Evolutionary conservation across 2,113 vertebrate species (phyloP), one percentile per base, ranked within the genome.

Genomic region (Archilochus colubris): DNA sequence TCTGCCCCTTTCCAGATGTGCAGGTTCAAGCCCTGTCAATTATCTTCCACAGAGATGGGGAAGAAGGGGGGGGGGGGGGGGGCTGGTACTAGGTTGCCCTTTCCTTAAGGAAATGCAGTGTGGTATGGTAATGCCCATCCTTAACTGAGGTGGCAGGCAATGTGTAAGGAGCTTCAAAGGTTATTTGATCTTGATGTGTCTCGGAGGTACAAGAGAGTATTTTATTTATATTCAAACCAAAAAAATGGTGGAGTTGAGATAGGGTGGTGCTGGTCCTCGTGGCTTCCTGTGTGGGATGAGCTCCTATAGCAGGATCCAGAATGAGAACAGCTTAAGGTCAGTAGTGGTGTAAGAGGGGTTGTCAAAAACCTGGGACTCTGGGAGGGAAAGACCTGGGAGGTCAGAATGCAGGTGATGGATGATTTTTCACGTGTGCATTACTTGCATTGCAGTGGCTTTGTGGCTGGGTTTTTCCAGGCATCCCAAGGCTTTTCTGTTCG

Each of bases 41-140:
- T 43, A 3, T 48, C 50, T 81, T 75, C 66, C 40, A 16, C 27
- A 36, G 54, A 57, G 58, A 17, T 0, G 1, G 14, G 36, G 12
- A 74, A 77, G 80, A 57, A 17, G 28, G 40, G 8, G 17, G 13
- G 21, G 19, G 17, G 28, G 40, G 8, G 17, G 13, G 21, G 19
- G 17, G 1, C 61, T 55, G 58, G n/a, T 51, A 13, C 6, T 6
- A 25, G 9, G 14, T 38, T 70, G 40, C 12, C 38, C 12, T 48
- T 85, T 83, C 43, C 38, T 54, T 58, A 30, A 69, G 66, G 50
- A 86, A 76, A 55, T 55, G 18, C 3, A 8, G 10, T 18, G 12
- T 53, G 17, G 4, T 19, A 6, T 23, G 27, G 51, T 61, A 55
- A 68, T 18, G 17, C 25, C 55, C 38, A 5, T 1, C 0, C 0